A percentile compares a stretch with the other conserved stretches of the same genome.
Conservation (phyloP, 1,140 invertebrate genomes). For the Musca vetustissima region DNA sequence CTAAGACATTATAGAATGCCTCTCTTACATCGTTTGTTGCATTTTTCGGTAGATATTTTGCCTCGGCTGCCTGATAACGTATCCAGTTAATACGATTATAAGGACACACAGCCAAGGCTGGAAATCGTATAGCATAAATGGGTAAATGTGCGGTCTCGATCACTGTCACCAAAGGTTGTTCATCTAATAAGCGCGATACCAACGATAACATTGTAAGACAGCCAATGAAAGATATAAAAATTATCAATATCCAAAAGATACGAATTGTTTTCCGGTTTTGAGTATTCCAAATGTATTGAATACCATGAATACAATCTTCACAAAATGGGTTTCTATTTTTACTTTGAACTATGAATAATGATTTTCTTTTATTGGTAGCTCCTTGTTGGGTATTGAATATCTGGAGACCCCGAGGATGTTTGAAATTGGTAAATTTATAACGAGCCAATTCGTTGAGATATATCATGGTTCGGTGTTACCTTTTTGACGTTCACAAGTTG, state of each 20-base stretch:
- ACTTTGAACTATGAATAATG: too few species aligned
- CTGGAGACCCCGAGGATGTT: too few species aligned
- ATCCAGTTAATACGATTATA: conserved; percentile 44
- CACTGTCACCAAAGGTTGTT: conserved; percentile 51
- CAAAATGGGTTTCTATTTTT: too few species aligned
- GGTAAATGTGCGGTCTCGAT: conserved; percentile 67
- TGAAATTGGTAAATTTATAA: conserved; percentile 12
- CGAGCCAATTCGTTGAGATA: conserved; percentile 7
- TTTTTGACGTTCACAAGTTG: neutral
- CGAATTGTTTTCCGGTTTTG: conserved; percentile 32
- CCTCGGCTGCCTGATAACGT: conserved; percentile 30
- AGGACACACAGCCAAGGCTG: conserved; percentile 66
- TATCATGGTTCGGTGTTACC: neutral
- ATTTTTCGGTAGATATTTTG: conserved; percentile 36
- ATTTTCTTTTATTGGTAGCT: too few species aligned
- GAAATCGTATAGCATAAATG: conserved; percentile 69
- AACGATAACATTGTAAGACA: conserved; percentile 31
- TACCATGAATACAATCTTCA: conserved; percentile 33
- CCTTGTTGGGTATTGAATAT: too few species aligned
- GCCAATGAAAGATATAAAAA: conserved; percentile 24
- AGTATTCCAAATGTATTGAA: conserved; percentile 34
- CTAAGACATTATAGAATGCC: conserved; percentile 32
- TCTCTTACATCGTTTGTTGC: conserved; percentile 27
- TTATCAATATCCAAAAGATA: conserved; percentile 37
- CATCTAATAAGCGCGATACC: conserved; percentile 30